Percentiles rank a stretch among this genome's conserved stretches.
Evolutionary conservation across 2,113 vertebrate genomes (phyloP).

Genomic region (Noturus placidus): DNA sequence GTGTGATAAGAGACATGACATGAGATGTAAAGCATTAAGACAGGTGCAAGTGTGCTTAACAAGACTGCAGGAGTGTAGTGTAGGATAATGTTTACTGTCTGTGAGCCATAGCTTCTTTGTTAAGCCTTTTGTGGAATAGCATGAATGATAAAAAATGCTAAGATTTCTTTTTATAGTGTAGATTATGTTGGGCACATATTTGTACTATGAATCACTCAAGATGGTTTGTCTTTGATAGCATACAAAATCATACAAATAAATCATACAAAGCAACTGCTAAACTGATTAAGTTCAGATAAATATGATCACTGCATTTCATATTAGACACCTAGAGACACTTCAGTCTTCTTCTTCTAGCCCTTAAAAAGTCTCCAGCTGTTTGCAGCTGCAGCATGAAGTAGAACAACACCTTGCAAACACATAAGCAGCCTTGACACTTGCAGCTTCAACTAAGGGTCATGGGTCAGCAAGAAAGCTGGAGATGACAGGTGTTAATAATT

Average conservation of each 20-base stretch:
- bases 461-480: conserved; percentile 60
- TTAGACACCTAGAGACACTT: conserved; percentile 34
- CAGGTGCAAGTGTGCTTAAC: conserved; percentile 29
- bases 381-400: conserved; percentile 71
- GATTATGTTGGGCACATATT: not conserved
- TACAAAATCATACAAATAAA: conserved; percentile 29
- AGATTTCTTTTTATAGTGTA: not conserved
- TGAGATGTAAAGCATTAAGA: conserved; percentile 45
- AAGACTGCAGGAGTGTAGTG: conserved; percentile 24
- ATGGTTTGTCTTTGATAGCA: not conserved
- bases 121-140: not conserved
- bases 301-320: conserved; percentile 27
- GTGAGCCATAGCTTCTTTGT: not conserved
- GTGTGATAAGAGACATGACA: conserved; percentile 46
- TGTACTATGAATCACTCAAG: not conserved
- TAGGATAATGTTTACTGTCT: conserved; percentile 17
- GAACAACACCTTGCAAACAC: conserved; percentile 66
- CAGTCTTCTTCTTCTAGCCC: conserved; percentile 10
- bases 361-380: conserved; percentile 71
- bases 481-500: conserved; percentile 59
- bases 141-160: not conserved
- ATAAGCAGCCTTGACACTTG: conserved; percentile 53
- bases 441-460: conserved; percentile 49
- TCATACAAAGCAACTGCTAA: conserved; percentile 29
- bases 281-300: conserved; percentile 42